Percentiles rank a stretch among this genome's conserved stretches.
Conservation (phyloP, 64 coral and sea anemone genomes). For the Montipora efflorescens region DNA sequence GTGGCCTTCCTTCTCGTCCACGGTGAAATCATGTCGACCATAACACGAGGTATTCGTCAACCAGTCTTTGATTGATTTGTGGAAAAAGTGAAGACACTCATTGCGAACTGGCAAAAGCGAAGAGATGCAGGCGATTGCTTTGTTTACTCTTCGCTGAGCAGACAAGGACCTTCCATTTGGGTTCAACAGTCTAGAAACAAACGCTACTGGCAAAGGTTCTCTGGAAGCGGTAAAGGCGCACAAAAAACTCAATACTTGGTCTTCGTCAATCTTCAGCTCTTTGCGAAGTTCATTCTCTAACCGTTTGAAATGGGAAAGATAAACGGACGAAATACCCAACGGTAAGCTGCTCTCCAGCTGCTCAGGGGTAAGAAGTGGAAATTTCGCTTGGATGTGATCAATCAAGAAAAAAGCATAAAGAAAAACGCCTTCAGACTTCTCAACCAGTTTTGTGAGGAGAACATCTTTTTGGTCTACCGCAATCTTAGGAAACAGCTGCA, state of each 20-base stretch:
- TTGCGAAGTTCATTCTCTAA: slow-evolving; percentile 6
- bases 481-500: not conserved
- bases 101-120: slow-evolving; percentile 27
- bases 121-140: slow-evolving; percentile 23
- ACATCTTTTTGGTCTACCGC: not conserved
- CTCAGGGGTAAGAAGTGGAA: not conserved
- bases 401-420: slow-evolving; percentile 58
- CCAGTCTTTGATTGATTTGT: slow-evolving; percentile 56
- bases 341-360: not conserved
- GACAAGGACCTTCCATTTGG: not conserved
- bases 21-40: slow-evolving; percentile 33
- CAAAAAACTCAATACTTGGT: slow-evolving; percentile 9
- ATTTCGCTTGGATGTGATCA: not conserved
- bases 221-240: slow-evolving; percentile 13
- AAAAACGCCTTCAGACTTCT: slow-evolving; percentile 51
- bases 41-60: not conserved
- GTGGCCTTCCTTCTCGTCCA: slow-evolving; percentile 22
- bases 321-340: slow-evolving; percentile 18
- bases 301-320: slow-evolving; percentile 40
- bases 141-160: not conserved
- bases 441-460: slow-evolving; percentile 3
- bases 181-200: slow-evolving; percentile 34
- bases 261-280: slow-evolving; percentile 22
- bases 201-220: slow-evolving; percentile 24
- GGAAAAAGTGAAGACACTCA: slow-evolving; percentile 13